Evolutionary conservation across 1,140 invertebrate genomes (phyloP).

Genomic region (Lepidurus packardi): DNA sequence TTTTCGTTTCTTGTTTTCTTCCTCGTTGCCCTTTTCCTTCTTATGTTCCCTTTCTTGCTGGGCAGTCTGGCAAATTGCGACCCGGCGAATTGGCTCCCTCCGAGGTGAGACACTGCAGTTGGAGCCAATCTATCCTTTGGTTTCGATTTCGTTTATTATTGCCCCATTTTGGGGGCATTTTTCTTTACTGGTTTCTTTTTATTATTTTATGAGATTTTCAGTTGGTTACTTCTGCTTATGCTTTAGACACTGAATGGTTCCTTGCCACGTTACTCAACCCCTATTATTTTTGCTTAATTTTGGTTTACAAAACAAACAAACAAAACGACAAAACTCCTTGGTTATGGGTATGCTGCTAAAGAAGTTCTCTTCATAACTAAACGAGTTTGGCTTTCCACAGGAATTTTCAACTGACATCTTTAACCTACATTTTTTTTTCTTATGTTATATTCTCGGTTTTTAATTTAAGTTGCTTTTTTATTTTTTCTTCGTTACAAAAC

Average conservation of each 20-base stretch:
- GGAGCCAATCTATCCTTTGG: slow-evolving; percentile 6
- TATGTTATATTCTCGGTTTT: slow-evolving; percentile 28
- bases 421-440: not conserved
- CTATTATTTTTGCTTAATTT: not conserved
- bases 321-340: not conserved
- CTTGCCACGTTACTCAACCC: not conserved
- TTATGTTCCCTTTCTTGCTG: slow-evolving; percentile 27
- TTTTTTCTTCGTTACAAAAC: slow-evolving; percentile 27
- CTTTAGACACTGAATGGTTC: slow-evolving; percentile 25
- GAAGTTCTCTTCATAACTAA: slow-evolving; percentile 18
- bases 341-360: slow-evolving; percentile 21
- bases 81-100: slow-evolving; percentile 35
- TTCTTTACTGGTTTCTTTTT: not conserved
- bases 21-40: slow-evolving; percentile 33
- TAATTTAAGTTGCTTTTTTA: slow-evolving; percentile 36
- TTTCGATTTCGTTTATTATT: slow-evolving; percentile 23
- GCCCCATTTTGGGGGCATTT: not conserved
- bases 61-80: slow-evolving; percentile 34
- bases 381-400: not conserved
- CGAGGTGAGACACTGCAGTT: slow-evolving; percentile 35
- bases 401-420: slow-evolving; percentile 1
- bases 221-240: slow-evolving; percentile 7
- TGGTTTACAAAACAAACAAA: not conserved
- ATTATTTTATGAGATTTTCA: slow-evolving; percentile 4
- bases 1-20: slow-evolving; percentile 34